Conservation (phyloP, 2,113 vertebrate genomes). For the Strix aluco region DNA sequence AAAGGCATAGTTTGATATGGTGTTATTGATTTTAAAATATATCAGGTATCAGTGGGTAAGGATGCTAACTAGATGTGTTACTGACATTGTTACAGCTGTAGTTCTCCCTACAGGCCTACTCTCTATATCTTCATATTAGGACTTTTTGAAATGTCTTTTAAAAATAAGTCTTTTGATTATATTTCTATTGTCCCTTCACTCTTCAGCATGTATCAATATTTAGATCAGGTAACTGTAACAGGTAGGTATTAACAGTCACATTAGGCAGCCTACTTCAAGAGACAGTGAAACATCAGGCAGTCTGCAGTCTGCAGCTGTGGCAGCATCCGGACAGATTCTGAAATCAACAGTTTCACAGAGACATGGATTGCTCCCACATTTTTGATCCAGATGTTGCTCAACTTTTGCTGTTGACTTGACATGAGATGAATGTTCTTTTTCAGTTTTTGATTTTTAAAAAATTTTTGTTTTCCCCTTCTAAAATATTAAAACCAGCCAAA, state of each 20-base stretch:
- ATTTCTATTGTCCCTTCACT: not conserved
- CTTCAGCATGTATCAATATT: not conserved
- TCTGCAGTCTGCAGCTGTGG: not conserved
- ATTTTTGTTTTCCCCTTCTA: not conserved
- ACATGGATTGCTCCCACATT: not conserved
- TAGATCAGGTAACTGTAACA: not conserved
- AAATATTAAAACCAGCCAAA: not conserved
- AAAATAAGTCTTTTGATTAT: not conserved
- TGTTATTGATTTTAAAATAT: not conserved
- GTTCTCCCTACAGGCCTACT: not conserved
- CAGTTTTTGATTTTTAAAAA: not conserved
- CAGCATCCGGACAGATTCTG: not conserved
- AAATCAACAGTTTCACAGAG: not conserved
- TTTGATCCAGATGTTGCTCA: not conserved
- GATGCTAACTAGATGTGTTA: not conserved
- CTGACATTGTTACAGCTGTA: not conserved
- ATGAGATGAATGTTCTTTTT: not conserved
- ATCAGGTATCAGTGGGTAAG: not conserved
- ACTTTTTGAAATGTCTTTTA: not conserved
- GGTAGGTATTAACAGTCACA: not conserved
- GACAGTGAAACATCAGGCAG: not conserved
- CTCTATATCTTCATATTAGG: not conserved
- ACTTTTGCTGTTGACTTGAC: not conserved
- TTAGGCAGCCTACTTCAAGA: not conserved
- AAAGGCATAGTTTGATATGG: not conserved